Evolutionary conservation across 2,888 invertebrate genomes (phyloP).

Genomic region (Nysson spinosus): DNA sequence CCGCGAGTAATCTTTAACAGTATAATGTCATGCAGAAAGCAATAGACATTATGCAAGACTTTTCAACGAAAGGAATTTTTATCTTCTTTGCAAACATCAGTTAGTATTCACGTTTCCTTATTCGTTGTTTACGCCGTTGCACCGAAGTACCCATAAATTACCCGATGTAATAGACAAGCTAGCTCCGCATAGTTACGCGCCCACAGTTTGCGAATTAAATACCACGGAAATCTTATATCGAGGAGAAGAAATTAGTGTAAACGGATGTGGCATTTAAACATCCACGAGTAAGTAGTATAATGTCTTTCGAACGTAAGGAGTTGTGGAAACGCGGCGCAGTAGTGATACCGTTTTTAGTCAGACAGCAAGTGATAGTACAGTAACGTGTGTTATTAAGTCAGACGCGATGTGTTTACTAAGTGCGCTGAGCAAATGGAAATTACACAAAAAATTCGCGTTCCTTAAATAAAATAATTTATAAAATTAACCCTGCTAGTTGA

Average conservation of each 20-base stretch:
- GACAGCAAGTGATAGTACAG: conserved; percentile 27
- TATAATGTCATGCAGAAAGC: too few relatives aligned
- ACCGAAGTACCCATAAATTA: conserved; percentile 43
- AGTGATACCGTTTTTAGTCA: conserved; percentile 43
- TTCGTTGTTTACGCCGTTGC: conserved; percentile 26
- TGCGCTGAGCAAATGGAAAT: not conserved
- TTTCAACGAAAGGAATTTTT: too few relatives aligned
- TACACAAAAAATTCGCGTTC: not conserved
- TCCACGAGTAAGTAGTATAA: not conserved
- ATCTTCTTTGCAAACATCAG: too few relatives aligned
- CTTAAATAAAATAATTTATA: too few relatives aligned
- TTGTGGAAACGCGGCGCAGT: conserved; percentile 24
- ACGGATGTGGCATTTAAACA: not conserved
- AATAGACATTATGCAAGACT: too few relatives aligned
- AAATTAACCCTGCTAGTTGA: too few relatives aligned
- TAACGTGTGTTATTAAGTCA: conserved; percentile 41
- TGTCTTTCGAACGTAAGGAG: not conserved
- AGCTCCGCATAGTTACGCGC: conserved; percentile 26
- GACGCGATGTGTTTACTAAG: conserved; percentile 5
- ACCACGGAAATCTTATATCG: not conserved
- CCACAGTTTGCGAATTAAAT: conserved; percentile 10
- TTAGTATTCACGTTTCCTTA: conserved; percentile 6
- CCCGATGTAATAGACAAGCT: conserved; percentile 23
- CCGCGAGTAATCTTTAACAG: too few relatives aligned
- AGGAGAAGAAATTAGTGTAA: conserved; percentile 8